A percentile compares a stretch with the other conserved stretches of the same genome.
Evolutionary conservation across 1,140 invertebrate species (phyloP).

Genomic region (Anagrus nilaparvatae): DNA sequence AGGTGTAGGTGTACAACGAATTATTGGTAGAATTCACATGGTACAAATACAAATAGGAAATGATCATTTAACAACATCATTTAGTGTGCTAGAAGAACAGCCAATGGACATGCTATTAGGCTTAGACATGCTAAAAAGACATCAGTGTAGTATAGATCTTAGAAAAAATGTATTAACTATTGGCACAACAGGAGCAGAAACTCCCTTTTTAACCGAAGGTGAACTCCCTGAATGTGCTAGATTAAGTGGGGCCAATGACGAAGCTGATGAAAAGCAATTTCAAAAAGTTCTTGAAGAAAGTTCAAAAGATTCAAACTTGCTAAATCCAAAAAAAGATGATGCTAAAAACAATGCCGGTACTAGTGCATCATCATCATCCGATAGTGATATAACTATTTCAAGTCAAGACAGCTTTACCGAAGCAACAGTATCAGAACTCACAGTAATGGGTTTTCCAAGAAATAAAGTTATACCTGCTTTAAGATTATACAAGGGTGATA

Average conservation of each 20-base stretch:
- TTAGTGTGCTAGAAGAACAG: constrained; percentile 95
- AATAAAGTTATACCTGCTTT: no score
- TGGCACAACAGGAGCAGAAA: constrained; percentile 91
- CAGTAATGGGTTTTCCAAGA: no score
- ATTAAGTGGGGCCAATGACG: constrained; percentile 38
- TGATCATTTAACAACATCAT: constrained; percentile 90
- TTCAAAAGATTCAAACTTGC: constrained; percentile 33
- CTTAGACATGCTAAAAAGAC: constrained; percentile 93
- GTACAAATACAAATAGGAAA: constrained; percentile 92
- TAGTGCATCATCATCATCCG: no score
- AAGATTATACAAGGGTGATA: no score
- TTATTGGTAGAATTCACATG: constrained; percentile 93
- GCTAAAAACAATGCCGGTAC: no score
- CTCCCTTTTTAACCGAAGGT: constrained; percentile 78
- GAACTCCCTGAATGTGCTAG: constrained; percentile 45
- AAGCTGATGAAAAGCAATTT: constrained; percentile 48
- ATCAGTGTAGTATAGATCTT: constrained; percentile 93
- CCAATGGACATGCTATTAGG: constrained; percentile 98
- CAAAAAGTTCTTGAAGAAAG: constrained; percentile 52
- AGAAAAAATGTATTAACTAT: constrained; percentile 82
- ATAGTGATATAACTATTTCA: no score
- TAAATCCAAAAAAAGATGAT: no score
- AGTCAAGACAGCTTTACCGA: no score
- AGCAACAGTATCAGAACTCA: no score
- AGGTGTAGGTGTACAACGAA: constrained; percentile 93